Evolutionary conservation across 1,140 invertebrate genomes (phyloP).

Genomic region (Pogonognathellus flavescens): DNA sequence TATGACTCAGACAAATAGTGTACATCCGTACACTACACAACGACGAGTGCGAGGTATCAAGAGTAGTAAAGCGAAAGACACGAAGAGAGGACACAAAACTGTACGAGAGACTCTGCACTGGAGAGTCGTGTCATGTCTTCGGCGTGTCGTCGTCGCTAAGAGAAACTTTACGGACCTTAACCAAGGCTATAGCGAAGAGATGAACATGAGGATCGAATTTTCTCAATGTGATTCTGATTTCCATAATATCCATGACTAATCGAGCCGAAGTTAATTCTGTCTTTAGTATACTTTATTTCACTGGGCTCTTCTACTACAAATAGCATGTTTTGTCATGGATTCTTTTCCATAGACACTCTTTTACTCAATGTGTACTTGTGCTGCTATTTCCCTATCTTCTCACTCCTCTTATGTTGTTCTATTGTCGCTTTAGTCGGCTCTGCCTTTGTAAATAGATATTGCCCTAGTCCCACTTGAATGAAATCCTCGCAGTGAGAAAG

Average conservation of each 20-base stretch:
- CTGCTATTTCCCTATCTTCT: neutral
- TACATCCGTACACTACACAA: slow-evolving; percentile 26
- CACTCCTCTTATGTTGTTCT: neutral
- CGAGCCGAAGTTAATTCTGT: slow-evolving; percentile 49
- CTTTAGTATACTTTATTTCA: slow-evolving; percentile 1
- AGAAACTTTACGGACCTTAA: neutral
- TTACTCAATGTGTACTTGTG: neutral
- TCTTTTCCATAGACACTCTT: neutral
- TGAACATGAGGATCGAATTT: slow-evolving; percentile 14
- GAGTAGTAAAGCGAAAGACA: neutral
- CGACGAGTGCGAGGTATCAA: neutral
- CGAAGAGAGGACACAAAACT: neutral
- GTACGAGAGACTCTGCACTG: slow-evolving; percentile 12
- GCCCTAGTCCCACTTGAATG: slow-evolving; percentile 50
- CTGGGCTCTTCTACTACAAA: neutral
- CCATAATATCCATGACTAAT: slow-evolving; percentile 62
- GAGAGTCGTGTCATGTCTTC: neutral
- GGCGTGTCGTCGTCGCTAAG: neutral
- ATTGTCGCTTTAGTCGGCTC: neutral
- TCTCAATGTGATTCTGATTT: slow-evolving; percentile 53
- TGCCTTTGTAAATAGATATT: slow-evolving; percentile 41
- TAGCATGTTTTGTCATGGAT: neutral
- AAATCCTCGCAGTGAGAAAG: slow-evolving; percentile 10
- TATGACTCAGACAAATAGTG: slow-evolving; percentile 51
- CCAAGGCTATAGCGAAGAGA: neutral